Evolutionary conservation across 2,888 invertebrate species (phyloP).

Genomic region (Spisula subtruncata): DNA sequence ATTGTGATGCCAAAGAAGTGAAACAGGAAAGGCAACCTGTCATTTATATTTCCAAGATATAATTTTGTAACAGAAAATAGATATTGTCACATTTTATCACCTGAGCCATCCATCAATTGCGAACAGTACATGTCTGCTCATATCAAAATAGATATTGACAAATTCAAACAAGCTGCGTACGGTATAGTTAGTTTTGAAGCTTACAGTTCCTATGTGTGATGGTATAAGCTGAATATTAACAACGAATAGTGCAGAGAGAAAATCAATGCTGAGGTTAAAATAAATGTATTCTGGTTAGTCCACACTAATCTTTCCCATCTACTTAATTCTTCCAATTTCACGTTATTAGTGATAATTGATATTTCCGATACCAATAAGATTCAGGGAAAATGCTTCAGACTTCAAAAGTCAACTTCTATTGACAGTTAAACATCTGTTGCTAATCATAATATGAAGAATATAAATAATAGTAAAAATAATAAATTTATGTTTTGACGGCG

Average conservation of each 20-base stretch:
- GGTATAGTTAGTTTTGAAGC: background rate
- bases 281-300: background rate
- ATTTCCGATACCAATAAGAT: background rate
- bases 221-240: background rate
- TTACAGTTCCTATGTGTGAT: background rate
- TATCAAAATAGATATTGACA: too few species aligned
- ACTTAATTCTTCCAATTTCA: background rate
- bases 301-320: background rate
- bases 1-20: too few species aligned
- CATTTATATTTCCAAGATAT: too few species aligned
- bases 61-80: background rate
- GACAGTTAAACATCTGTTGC: too few species aligned
- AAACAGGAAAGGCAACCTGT: too few species aligned
- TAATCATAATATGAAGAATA: too few species aligned
- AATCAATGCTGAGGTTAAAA: background rate
- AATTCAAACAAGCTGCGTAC: background rate
- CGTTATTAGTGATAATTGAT: background rate
- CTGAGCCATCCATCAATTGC: background rate
- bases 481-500: too few species aligned
- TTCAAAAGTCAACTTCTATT: too few species aligned
- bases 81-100: background rate
- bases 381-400: too few species aligned
- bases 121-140: too few species aligned
- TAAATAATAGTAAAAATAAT: too few species aligned
- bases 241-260: background rate